phyloP scores from a whole-genome alignment of 2,888 invertebrate genomes.

The Lasioglossum zephyrum region DNA sequence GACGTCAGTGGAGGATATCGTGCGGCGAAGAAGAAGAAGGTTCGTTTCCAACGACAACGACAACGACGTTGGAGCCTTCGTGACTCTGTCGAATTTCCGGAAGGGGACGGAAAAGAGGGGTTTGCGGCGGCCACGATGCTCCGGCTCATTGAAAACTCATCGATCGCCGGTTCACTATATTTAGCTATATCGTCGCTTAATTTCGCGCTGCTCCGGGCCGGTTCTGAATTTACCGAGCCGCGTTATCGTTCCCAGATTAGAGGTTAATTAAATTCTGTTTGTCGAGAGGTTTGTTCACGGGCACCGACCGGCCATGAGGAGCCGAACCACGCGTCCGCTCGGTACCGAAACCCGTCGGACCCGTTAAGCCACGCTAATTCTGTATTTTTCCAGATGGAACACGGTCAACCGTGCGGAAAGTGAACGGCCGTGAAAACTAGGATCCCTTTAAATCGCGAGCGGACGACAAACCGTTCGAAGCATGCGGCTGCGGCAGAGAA shows the following conservation, averaged over 20 bases:
- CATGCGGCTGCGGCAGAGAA: constrained; percentile 23
- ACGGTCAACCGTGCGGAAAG: constrained; percentile 23
- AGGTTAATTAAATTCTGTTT: neutral
- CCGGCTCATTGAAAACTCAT: neutral
- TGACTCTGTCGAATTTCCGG: neutral
- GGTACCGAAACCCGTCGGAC: neutral
- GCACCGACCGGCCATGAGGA: neutral
- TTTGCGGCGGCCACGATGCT: neutral
- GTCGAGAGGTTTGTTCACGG: neutral
- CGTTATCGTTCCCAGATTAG: constrained; percentile 11
- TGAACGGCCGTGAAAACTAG: constrained; percentile 33
- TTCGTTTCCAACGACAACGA: neutral
- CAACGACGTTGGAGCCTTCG: neutral
- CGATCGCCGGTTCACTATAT: neutral
- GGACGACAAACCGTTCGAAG: constrained; percentile 6
- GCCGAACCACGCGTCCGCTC: neutral
- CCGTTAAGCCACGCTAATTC: neutral
- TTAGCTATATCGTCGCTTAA: constrained; percentile 1
- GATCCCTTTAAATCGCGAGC: constrained; percentile 44
- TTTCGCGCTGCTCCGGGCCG: neutral
- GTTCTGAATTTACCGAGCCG: neutral
- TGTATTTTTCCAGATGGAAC: constrained; percentile 16
- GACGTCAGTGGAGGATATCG: constrained; percentile 67
- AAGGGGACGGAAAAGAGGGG: neutral
- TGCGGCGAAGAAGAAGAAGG: neutral